Evolutionary conservation across 2,888 invertebrate species (phyloP).

Genomic region (Podabrus alpinus): DNA sequence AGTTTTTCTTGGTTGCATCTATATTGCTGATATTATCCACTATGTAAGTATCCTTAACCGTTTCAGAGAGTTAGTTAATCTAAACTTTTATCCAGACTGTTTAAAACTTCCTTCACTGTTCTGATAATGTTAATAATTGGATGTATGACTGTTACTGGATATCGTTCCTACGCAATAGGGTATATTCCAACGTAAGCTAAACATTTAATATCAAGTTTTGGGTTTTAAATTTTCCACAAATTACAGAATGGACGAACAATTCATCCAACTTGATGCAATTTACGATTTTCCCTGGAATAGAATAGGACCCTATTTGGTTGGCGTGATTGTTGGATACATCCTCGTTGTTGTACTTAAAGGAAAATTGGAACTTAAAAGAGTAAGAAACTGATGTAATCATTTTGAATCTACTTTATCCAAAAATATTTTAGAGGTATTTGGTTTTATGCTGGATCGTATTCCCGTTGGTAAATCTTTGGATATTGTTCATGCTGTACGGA

Average conservation of each 20-base stretch:
- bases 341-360: constrained; percentile 49
- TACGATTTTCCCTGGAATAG: constrained; percentile 60
- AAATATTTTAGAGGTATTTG: constrained; percentile 26
- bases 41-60: constrained; percentile 46
- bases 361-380: constrained; percentile 43
- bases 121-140: constrained; percentile 44
- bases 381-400: constrained; percentile 16
- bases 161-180: constrained; percentile 50
- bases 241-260: constrained; percentile 54
- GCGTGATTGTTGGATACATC: constrained; percentile 57
- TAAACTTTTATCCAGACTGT: constrained; percentile 47
- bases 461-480: constrained; percentile 51
- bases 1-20: constrained; percentile 53
- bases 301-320: constrained; percentile 58
- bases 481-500: constrained; percentile 54
- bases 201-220: not conserved
- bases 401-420: not conserved
- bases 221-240: not conserved
- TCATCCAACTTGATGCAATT: constrained; percentile 50
- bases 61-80: not conserved
- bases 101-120: constrained; percentile 46
- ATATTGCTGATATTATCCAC: constrained; percentile 54
- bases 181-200: constrained; percentile 57
- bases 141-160: constrained; percentile 48
- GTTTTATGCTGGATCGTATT: constrained; percentile 50